Evolutionary conservation across 2,113 vertebrate genomes (phyloP), one percentile per base, ranked within the genome.

Genomic region (Epinephelus moara): DNA sequence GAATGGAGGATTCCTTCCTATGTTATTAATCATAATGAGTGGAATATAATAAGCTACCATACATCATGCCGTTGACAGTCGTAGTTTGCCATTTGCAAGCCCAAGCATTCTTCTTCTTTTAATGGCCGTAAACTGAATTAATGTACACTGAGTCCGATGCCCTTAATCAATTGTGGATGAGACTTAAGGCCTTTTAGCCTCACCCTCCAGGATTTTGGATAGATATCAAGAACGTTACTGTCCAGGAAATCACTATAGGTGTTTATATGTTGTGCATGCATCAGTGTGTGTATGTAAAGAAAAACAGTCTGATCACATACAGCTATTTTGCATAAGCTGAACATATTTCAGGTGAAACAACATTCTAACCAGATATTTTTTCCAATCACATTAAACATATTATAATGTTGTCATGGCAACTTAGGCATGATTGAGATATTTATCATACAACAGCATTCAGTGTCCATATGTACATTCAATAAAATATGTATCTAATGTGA

Each of bases 1-100:
- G 94, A 94, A 94, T 86, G 88, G 91, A 94, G 88, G 92, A 92
- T 94, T 90, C 90, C 91, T 92, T 92, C 88, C 90, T 87, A 82
- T 87, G 92, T 94, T 95, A 95, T 95, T 95, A 95, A 96, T 96
- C 94, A 95, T 95, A 95, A 96, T 95, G 93, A 95, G 90, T 89
- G 91, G 88, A 90, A 91, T 87, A 91, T 94, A 95, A 94, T 95
- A 94, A 94, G 92, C 90, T 84, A 67, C 90, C 92, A 93, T 94
- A 90, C 83, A 95, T 96, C 94, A 94, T 81, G 80, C 71, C 5
- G 85, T 82, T 93, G 94, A 94, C 92, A 94, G 88, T 92, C 82
- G 61, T 88, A 91, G 89, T 93, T 93, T 88, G 85, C 90, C 90
- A 93, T 94, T 93, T 95, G 93, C 93, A 89, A 92, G 91, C 90